Evolutionary conservation across 1,140 invertebrate genomes (phyloP).

Genomic region (Grapholita molesta): DNA sequence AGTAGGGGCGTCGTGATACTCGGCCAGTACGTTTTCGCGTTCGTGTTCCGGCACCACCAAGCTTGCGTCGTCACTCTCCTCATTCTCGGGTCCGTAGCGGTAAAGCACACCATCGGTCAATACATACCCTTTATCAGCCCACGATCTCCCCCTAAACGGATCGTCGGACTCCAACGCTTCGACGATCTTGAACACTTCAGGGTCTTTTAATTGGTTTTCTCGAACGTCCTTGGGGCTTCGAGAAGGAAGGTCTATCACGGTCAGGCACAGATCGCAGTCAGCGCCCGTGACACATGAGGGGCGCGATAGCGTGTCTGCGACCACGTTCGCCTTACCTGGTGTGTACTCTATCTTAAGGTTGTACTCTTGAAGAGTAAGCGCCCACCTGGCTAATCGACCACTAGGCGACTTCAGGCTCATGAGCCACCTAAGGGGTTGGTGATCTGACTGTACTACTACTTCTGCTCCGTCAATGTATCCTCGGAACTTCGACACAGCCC

Average conservation of each 20-base stretch:
- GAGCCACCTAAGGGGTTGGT: constrained; percentile 75
- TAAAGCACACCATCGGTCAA: constrained; percentile 38
- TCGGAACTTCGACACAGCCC: constrained; percentile 63
- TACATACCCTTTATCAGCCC: constrained; percentile 34
- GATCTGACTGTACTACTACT: constrained; percentile 50
- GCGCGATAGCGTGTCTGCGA: constrained; percentile 43
- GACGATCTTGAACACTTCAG: constrained; percentile 34
- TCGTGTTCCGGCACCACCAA: constrained; percentile 33
- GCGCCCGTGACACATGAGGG: constrained; percentile 23
- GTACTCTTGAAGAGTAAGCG: constrained; percentile 62
- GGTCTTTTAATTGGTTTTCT: constrained; percentile 37
- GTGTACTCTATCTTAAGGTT: constrained; percentile 44
- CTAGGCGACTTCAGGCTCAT: constrained; percentile 61
- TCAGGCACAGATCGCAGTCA: constrained; percentile 29
- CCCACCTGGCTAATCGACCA: constrained; percentile 67
- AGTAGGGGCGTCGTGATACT: constrained; percentile 37
- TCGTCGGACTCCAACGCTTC: constrained; percentile 21
- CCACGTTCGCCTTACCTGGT: constrained; percentile 38
- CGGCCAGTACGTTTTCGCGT: constrained; percentile 22
- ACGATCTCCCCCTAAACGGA: constrained; percentile 15
- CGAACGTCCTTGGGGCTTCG: constrained; percentile 25
- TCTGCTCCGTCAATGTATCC: constrained; percentile 53
- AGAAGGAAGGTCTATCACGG: constrained; percentile 33
- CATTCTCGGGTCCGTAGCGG: constrained; percentile 28
- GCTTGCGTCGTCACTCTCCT: constrained; percentile 33